Evolutionary conservation across 2,888 invertebrate species (phyloP).

Genomic region (Pristionchus exspectatus): DNA sequence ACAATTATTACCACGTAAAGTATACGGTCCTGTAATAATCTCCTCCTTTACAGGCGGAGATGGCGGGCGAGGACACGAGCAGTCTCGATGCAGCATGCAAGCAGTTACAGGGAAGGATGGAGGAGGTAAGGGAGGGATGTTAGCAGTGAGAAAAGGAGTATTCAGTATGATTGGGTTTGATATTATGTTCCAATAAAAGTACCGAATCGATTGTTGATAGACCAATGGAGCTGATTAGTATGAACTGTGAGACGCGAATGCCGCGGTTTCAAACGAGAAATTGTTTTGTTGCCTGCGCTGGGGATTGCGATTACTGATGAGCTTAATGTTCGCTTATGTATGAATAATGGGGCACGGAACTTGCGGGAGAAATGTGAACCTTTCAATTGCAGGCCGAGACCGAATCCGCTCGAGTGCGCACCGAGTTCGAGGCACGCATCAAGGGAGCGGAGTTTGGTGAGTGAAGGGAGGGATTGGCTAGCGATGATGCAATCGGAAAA

Average conservation of each 20-base stretch:
- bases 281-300: not conserved
- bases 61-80: not conserved
- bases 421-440: slow-evolving; percentile 25
- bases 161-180: too few relatives aligned
- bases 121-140: slow-evolving; percentile 20
- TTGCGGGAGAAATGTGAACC: not conserved
- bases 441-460: slow-evolving; percentile 31
- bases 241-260: not conserved
- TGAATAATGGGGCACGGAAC: not conserved
- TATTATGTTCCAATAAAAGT: too few relatives aligned
- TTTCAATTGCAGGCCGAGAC: slow-evolving; percentile 23
- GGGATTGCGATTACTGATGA: not conserved
- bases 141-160: too few relatives aligned
- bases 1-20: too few relatives aligned
- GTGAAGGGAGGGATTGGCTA: not conserved
- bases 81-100: slow-evolving; percentile 39
- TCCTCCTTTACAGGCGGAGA: slow-evolving; percentile 7
- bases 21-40: not conserved
- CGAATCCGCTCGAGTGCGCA: not conserved
- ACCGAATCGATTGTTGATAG: not conserved
- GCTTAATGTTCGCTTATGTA: not conserved
- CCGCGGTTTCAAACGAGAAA: not conserved
- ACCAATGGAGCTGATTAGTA: not conserved
- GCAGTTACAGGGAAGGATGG: slow-evolving; percentile 15
- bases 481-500: not conserved